Conservation (phyloP, 1,140 invertebrate genomes). For the Cecropterus lyciades region DNA sequence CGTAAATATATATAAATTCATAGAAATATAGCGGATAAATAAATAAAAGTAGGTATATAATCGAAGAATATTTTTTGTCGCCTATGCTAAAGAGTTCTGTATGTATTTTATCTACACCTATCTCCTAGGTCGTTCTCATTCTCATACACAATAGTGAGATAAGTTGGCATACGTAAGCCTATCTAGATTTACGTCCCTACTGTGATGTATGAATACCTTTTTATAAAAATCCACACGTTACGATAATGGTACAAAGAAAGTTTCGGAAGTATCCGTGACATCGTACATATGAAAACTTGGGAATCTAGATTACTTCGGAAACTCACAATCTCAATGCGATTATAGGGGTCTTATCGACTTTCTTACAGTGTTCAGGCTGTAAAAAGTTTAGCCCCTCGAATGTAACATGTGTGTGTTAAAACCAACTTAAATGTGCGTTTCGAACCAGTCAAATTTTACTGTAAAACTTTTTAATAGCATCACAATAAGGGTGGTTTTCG, state of each 20-base stretch:
- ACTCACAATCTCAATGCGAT: constrained; percentile 48
- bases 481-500: constrained; percentile 41
- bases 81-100: too few species aligned
- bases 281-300: constrained; percentile 42
- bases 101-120: too few species aligned
- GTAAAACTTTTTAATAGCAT: constrained; percentile 19
- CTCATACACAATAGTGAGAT: too few species aligned
- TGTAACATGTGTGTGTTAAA: constrained; percentile 55
- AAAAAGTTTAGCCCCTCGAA: constrained; percentile 67
- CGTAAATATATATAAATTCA: too few species aligned
- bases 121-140: too few species aligned
- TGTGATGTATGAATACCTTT: too few species aligned
- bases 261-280: constrained; percentile 26
- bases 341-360: constrained; percentile 67
- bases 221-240: constrained; percentile 1
- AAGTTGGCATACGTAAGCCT: too few species aligned
- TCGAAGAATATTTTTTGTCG: too few species aligned
- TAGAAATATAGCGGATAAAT: too few species aligned
- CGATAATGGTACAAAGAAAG: constrained; percentile 15
- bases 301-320: constrained; percentile 48
- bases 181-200: too few species aligned
- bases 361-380: constrained; percentile 64
- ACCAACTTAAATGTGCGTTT: constrained; percentile 40
- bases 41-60: too few species aligned
- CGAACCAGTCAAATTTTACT: neutral